Evolutionary conservation across 2,888 invertebrate species (phyloP).

Genomic region (Tachina lurida): DNA sequence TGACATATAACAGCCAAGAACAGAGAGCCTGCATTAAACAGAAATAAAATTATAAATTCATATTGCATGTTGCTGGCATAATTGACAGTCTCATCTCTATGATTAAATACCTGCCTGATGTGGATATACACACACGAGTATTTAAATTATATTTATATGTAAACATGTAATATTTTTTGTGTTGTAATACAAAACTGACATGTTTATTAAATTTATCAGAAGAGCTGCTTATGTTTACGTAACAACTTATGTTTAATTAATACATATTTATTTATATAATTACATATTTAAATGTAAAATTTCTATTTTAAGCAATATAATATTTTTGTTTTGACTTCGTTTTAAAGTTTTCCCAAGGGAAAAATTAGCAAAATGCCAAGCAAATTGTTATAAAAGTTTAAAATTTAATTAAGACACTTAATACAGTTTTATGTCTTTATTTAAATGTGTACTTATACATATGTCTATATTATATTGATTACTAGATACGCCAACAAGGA

Average conservation of each 20-base stretch:
- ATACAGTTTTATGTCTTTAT: too few relatives aligned
- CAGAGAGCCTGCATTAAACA: not conserved
- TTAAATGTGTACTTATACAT: too few relatives aligned
- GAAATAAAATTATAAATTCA: slow-evolving; percentile 14
- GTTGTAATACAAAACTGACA: not conserved
- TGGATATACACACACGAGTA: not conserved
- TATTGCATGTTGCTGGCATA: slow-evolving; percentile 49
- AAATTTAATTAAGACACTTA: too few relatives aligned
- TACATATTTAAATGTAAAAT: not conserved
- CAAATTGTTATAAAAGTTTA: too few relatives aligned
- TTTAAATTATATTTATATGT: not conserved
- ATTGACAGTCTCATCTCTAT: slow-evolving; percentile 24
- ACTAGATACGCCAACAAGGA: too few relatives aligned
- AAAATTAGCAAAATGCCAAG: too few relatives aligned
- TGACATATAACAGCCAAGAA: slow-evolving; percentile 46
- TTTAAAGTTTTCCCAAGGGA: too few relatives aligned
- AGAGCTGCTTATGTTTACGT: not conserved
- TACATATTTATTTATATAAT: not conserved
- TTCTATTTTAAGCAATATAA: not conserved
- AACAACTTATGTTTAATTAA: too few relatives aligned
- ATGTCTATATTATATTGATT: too few relatives aligned
- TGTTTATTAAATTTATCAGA: not conserved
- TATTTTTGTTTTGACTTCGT: too few relatives aligned
- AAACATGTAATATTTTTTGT: not conserved
- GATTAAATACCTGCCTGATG: slow-evolving; percentile 39